Evolutionary conservation across 64 coral and sea anemone species (phyloP).

Genomic region (Platygyra sinensis): DNA sequence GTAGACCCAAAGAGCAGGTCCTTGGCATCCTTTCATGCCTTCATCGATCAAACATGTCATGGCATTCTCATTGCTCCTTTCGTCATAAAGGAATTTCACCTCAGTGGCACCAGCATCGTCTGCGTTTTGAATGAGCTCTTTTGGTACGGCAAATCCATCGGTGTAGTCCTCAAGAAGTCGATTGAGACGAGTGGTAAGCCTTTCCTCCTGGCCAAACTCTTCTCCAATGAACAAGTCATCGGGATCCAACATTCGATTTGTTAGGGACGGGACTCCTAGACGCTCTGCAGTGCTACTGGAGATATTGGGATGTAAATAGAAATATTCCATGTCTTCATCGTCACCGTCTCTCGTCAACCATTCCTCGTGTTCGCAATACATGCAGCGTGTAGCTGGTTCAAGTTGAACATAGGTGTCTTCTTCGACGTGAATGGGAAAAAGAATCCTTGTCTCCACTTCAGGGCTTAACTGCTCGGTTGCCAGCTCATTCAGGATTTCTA

Average conservation of each 20-base stretch:
- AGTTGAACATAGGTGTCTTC: constrained; percentile 1
- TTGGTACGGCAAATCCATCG: no score
- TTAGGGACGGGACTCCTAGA: constrained; percentile 72
- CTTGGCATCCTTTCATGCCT: no score
- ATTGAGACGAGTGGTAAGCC: constrained; percentile 61
- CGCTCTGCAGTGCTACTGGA: constrained; percentile 54
- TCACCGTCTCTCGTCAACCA: constrained; percentile 71
- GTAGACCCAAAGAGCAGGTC: constrained; percentile 61
- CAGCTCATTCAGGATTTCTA: no score
- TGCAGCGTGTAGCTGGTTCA: constrained; percentile 65
- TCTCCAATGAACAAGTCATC: constrained; percentile 66
- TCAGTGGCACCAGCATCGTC: no score
- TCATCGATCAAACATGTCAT: no score
- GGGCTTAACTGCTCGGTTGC: no score
- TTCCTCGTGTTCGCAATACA: constrained; percentile 68
- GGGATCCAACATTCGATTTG: constrained; percentile 69
- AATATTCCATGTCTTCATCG: constrained; percentile 10
- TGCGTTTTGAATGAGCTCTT: no score
- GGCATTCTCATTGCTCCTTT: constrained; percentile 66
- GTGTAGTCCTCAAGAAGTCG: constrained; percentile 4
- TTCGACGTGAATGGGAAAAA: no score
- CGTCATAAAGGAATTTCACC: constrained; percentile 63
- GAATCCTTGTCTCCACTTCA: no score
- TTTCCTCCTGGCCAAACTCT: constrained; percentile 18
- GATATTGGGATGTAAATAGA: constrained; percentile 73